Base-by-base conservation (phyloP, 2,797 vertebrate genomes). In the Lophius americanus region DNA sequence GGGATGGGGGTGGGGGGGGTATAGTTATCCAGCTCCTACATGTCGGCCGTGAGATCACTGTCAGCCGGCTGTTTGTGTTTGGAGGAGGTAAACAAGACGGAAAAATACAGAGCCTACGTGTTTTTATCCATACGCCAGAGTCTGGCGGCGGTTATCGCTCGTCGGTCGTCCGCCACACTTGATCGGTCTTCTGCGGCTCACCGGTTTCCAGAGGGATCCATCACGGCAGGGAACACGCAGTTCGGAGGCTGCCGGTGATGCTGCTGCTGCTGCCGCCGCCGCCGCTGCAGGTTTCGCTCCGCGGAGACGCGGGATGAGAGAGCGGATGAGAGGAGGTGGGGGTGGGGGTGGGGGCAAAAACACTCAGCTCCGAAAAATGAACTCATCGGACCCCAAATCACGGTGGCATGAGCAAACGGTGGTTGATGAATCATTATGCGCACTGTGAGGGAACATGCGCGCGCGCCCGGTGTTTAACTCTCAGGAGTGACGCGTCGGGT, bases 21-120 rank as follows among this genome's bases (percentile, higher is more conserved):
- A 85, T 77, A 89, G 84, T 88, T 91, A 89, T 92, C 90, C 90
- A 81, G 85, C 76, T 86, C 83, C 76, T 87, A 79, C 88, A 88
- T 88, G 86, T 79, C 86, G 79, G 63, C 75, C 78, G 74, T 62
- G 38, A 70, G 60, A 73, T 68, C 77, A 54, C 79, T 68, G 84
- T 80, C 81, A 83, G 37, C 79, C 73, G 64, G 79, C 77, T 64
- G 80, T 54, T 66, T 51, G 32, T 83, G 58, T 71, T 52, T 68
- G 75, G 57, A 69, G 41, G 75, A 85, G 82, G 83, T 83, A 88
- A 89, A 90, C 82, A 84, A 49, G 67, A 47, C 60, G 49, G 39
- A 58, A 39, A 75, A 61, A 72, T 68, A 49, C 43, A 53, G 37
- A 65, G n/a, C 42, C 7, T 41, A 6, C n/a, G 39, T 64, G 33